Evolutionary conservation across 1,140 invertebrate genomes (phyloP), one percentile per base, ranked within the genome.

Genomic region (Solen grandis): DNA sequence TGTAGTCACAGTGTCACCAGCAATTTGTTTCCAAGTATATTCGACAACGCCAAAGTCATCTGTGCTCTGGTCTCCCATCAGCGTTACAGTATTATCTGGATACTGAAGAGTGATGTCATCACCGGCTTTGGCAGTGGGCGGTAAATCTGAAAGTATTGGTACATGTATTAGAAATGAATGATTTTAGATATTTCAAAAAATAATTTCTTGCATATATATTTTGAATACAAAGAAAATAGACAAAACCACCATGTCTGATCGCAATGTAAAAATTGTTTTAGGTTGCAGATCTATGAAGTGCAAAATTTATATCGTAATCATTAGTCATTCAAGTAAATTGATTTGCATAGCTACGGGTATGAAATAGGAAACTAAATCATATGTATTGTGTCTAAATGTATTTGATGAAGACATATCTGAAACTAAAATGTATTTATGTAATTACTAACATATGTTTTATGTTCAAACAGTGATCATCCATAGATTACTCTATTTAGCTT

Each of bases 21-120:
- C 27, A 35, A 63, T 10, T 10, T 65, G 14, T n/a, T 10, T 16
- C 73, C 73, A 76, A 25, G 27, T 1, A 33, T 78, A 78, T 1
- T 33, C 4, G 19, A 46, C 55, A 65, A 76, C 36, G n/a, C 33
- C 19, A 16, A 65, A 36, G 46, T 76, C 73, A 65, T 76, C 73
- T 3, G 73, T 52, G 1, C 55, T 62, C 35, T n/a, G 27, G 16
- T 38, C 62, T 10, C 73, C 73, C 25, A 65, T 59, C 16, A 76
- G 22, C 5, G 38, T 76, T n/a, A 76, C 73, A 4, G 29, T 5
- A 19, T 76, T 36, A 25, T 27, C 22, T n/a, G 73, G 73, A 16
- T 38, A 8, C 36, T 63, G 35, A 19, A 76, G 16, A 1, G 27
- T 66, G 22, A 54, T n/a, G 60, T 76, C 73, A 3, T 14, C 16